These are phyloP conservation scores for Misgurnus mizolepis DNA, from an alignment of 2,113 vertebrate genomes.

Conservation along the genomic window DNA sequence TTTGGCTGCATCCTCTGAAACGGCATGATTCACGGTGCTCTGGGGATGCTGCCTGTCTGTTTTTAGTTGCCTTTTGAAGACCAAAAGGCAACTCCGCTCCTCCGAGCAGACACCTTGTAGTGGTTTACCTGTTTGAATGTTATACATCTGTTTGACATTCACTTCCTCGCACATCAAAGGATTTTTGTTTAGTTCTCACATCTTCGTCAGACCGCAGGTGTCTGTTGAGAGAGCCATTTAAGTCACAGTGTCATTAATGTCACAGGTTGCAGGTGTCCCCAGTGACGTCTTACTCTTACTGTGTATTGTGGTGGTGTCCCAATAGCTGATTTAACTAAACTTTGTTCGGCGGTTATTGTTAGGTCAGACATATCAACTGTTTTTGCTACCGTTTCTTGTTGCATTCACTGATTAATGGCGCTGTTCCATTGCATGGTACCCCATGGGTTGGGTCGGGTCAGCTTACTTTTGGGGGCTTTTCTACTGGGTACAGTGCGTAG, in stretches of 20 bases:
- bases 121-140: conserved; percentile 48
- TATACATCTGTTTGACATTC: conserved; percentile 46
- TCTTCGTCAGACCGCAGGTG: neutral
- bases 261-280: conserved; percentile 11
- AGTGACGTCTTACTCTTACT: conserved; percentile 2
- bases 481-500: no score
- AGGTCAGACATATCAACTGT: no score
- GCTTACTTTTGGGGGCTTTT: no score
- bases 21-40: neutral
- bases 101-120: conserved; percentile 38
- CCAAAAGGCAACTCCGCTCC: conserved; percentile 1
- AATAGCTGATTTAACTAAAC: neutral
- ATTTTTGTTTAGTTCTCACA: conserved; percentile 28
- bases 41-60: conserved; percentile 35
- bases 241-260: conserved; percentile 15
- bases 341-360: no score
- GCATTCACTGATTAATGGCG: no score
- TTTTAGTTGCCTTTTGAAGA: conserved; percentile 45
- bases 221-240: conserved; percentile 4
- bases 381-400: neutral
- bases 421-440: no score
- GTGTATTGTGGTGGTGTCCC: neutral
- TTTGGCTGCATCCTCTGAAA: conserved; percentile 28
- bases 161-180: conserved; percentile 44
- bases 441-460: no score